phyloP scores from a whole-genome alignment of 1,140 invertebrate genomes.

The Colletes latitarsis region DNA sequence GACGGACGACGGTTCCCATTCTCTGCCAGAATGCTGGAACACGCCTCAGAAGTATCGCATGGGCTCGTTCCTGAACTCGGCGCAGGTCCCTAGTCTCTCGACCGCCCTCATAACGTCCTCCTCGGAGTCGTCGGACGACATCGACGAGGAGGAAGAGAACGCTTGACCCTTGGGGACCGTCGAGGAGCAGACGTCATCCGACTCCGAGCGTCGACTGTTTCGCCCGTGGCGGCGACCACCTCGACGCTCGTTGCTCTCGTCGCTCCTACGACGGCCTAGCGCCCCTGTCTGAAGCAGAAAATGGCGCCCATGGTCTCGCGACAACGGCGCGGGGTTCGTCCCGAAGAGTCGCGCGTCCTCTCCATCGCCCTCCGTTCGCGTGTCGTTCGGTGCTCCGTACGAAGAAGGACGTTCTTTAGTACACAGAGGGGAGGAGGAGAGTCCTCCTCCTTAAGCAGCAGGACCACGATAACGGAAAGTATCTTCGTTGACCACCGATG shows the following conservation, averaged over 20 bases:
- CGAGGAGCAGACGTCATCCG: slow-evolving; percentile 65
- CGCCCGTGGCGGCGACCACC: slow-evolving; percentile 63
- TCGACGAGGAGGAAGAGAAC: slow-evolving; percentile 75
- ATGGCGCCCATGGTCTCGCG: background rate
- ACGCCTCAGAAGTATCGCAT: slow-evolving; percentile 71
- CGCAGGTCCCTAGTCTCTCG: slow-evolving; percentile 73
- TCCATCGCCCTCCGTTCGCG: background rate
- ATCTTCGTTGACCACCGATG: slow-evolving; percentile 15
- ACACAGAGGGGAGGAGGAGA: background rate
- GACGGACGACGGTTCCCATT: slow-evolving; percentile 71
- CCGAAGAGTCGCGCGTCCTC: background rate
- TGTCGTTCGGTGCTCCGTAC: background rate
- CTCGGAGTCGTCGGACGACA: slow-evolving; percentile 78
- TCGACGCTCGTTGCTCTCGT: slow-evolving; percentile 68
- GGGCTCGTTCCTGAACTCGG: slow-evolving; percentile 71
- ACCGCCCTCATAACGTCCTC: slow-evolving; percentile 77
- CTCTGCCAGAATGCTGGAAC: slow-evolving; percentile 78
- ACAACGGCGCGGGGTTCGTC: background rate
- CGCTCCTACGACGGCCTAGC: slow-evolving; percentile 74
- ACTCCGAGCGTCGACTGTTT: slow-evolving; percentile 68
- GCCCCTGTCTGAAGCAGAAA: slow-evolving; percentile 69
- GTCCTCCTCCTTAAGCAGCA: background rate
- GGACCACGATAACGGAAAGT: slow-evolving; percentile 46
- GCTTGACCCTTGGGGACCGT: slow-evolving; percentile 72
- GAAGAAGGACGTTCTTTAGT: background rate